Conservation (phyloP, 2,888 invertebrate genomes). For the Drosophila falleni region DNA sequence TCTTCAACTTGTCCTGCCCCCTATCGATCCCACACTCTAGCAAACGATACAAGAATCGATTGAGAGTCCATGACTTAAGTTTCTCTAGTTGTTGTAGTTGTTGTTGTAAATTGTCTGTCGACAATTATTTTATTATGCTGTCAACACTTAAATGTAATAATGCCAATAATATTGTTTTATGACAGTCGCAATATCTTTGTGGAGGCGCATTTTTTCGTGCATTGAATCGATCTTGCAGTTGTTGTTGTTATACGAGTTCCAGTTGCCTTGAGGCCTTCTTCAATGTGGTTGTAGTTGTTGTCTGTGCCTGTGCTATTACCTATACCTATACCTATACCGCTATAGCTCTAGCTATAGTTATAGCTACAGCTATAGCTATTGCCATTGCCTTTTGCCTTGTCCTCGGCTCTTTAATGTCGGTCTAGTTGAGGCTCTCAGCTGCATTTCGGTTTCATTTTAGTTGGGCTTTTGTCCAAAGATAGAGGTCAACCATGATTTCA, state of each 20-base stretch:
- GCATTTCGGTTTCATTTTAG: slow-evolving; percentile 77
- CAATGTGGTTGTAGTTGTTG: not conserved
- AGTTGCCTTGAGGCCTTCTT: slow-evolving; percentile 49
- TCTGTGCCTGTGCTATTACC: slow-evolving; percentile 14
- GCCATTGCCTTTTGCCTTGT: slow-evolving; percentile 31
- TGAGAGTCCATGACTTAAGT: slow-evolving; percentile 47
- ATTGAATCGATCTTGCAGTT: slow-evolving; percentile 42
- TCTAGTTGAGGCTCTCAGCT: slow-evolving; percentile 69
- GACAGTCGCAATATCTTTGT: slow-evolving; percentile 75
- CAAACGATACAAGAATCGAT: slow-evolving; percentile 49
- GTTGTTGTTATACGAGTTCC: slow-evolving; percentile 20
- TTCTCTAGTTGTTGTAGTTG: slow-evolving; percentile 54
- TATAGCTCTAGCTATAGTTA: too few species aligned
- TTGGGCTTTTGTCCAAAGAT: slow-evolving; percentile 60
- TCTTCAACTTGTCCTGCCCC: not conserved
- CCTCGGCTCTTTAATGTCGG: slow-evolving; percentile 75
- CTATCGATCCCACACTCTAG: slow-evolving; percentile 13
- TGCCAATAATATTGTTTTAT: slow-evolving; percentile 84
- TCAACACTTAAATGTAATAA: slow-evolving; percentile 84
- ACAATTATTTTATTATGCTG: slow-evolving; percentile 85
- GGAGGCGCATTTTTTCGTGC: slow-evolving; percentile 65
- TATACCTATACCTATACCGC: slow-evolving; percentile 3
- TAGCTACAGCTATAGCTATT: slow-evolving; percentile 9
- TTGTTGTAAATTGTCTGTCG: slow-evolving; percentile 81
- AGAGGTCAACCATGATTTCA: slow-evolving; percentile 76